Percentiles rank a stretch among this genome's conserved stretches.
These are phyloP conservation scores for Apogon hyalosoma DNA, from an alignment of 2,797 vertebrate genomes.

Conservation along the genomic window DNA sequence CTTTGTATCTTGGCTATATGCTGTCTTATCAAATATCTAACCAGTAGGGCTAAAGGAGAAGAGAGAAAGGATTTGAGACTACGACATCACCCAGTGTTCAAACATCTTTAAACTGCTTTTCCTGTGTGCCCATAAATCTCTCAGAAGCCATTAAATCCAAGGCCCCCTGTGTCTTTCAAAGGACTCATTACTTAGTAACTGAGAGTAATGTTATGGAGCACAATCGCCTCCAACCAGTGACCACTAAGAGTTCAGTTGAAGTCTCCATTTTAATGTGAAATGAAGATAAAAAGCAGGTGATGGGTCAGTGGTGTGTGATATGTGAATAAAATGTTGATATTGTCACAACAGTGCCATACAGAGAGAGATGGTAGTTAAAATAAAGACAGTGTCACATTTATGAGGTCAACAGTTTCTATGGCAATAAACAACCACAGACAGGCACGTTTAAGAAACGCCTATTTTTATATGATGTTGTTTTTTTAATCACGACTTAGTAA, in stretches of 20 bases:
- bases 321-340: not conserved
- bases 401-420: slow-evolving; percentile 19
- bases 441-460: not conserved
- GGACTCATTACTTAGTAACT: slow-evolving; percentile 37
- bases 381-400: slow-evolving; percentile 2
- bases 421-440: slow-evolving; percentile 11
- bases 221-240: not conserved
- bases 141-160: slow-evolving; percentile 35
- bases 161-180: slow-evolving; percentile 9
- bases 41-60: not conserved
- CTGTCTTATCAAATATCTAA: too few relatives aligned
- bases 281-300: slow-evolving; percentile 1
- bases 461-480: not conserved
- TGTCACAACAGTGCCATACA: not conserved
- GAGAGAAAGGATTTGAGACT: slow-evolving; percentile 9
- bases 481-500: too few relatives aligned
- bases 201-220: not conserved
- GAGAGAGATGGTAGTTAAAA: slow-evolving; percentile 10
- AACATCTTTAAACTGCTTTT: slow-evolving; percentile 35
- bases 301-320: not conserved
- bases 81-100: slow-evolving; percentile 22
- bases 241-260: slow-evolving; percentile 19
- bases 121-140: slow-evolving; percentile 44
- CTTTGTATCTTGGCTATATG: too few relatives aligned
- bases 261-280: slow-evolving; percentile 10